Evolutionary conservation across 53 echinoderm and acorn worm species (phyloP).

Genomic region (Echinarachnius parma): DNA sequence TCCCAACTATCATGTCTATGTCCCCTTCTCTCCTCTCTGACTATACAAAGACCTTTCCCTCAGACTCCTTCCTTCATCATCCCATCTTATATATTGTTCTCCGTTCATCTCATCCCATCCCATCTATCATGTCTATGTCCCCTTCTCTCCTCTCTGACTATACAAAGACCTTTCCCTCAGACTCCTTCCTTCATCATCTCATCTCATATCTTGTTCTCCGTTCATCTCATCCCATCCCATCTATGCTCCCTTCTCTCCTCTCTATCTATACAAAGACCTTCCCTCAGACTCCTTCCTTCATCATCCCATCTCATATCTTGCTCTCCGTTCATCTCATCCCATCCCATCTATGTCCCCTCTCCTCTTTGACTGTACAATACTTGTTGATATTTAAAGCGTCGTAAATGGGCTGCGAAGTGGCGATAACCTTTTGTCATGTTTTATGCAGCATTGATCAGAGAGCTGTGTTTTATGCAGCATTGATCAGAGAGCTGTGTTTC

Average conservation of each 20-base stretch:
- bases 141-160: background rate
- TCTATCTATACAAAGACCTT: background rate
- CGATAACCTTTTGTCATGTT: too few species aligned
- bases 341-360: background rate
- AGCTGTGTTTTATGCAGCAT: too few species aligned
- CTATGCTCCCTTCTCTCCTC: background rate
- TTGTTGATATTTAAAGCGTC: too few species aligned
- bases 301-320: too few species aligned
- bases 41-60: background rate
- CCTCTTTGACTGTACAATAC: too few species aligned
- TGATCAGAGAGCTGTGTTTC: too few species aligned
- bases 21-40: background rate
- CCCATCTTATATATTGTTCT: too few species aligned
- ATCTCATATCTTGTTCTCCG: background rate
- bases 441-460: too few species aligned
- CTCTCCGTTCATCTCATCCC: background rate
- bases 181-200: background rate
- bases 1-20: background rate
- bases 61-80: background rate
- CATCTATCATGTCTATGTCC: background rate
- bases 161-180: background rate
- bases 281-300: background rate
- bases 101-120: background rate
- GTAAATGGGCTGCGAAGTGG: too few species aligned
- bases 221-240: too few species aligned